A percentile compares a stretch with the other conserved stretches of the same genome.
Evolutionary conservation across 1,140 invertebrate species (phyloP).

Genomic region (Leptinotarsa texana): DNA sequence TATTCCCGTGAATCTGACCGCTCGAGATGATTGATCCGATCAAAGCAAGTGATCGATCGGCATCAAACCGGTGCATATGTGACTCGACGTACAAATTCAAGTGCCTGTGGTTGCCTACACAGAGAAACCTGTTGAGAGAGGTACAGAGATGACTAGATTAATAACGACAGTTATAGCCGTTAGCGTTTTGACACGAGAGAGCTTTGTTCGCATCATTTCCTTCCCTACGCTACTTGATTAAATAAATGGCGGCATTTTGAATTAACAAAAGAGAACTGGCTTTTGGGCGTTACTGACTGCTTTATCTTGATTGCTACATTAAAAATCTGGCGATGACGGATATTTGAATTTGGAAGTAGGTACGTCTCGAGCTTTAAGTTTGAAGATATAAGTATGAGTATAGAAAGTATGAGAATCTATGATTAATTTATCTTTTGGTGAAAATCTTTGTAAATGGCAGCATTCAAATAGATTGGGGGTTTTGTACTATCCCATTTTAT

Average conservation of each 20-base stretch:
- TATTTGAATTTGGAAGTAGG: background rate
- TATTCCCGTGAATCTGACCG: too few relatives aligned
- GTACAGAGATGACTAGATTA: constrained; percentile 5
- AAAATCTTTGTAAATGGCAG: too few relatives aligned
- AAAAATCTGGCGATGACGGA: background rate
- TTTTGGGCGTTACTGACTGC: background rate
- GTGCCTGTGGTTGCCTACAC: background rate
- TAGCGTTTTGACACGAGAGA: constrained; percentile 5
- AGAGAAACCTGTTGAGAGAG: background rate
- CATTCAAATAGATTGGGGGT: too few relatives aligned
- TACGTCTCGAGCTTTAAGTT: too few relatives aligned
- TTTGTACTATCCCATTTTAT: too few relatives aligned
- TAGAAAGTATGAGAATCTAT: too few relatives aligned
- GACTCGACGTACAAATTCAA: constrained; percentile 5
- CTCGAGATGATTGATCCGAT: background rate
- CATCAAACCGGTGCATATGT: background rate
- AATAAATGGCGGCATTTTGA: constrained; percentile 8
- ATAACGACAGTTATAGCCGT: constrained; percentile 2
- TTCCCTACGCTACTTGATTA: constrained; percentile 2
- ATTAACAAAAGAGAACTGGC: constrained; percentile 1
- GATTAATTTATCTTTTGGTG: too few relatives aligned
- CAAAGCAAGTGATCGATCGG: background rate
- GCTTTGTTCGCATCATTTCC: constrained; percentile 7
- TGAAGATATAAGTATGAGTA: too few relatives aligned
- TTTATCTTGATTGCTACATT: background rate